A percentile compares a stretch with the other conserved stretches of the same genome.
phyloP scores from a whole-genome alignment of 1,140 invertebrate genomes.

The Drusus annulatus region DNA sequence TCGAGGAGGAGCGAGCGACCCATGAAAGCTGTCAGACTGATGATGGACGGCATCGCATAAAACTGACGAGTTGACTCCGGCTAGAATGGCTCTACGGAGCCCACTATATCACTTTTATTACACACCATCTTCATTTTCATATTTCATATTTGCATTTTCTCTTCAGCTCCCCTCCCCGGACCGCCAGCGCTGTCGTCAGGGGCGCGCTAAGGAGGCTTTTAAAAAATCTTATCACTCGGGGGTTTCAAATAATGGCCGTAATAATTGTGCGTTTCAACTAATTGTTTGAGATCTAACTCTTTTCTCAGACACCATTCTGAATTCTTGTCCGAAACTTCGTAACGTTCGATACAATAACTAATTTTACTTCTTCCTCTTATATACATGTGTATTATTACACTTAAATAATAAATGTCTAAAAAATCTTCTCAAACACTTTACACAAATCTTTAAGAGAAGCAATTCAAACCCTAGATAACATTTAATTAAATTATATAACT shows the following conservation, averaged over 20 bases:
- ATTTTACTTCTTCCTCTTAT: too few species aligned
- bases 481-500: too few species aligned
- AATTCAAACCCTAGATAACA: too few species aligned
- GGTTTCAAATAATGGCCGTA: neutral
- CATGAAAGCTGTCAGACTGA: constrained; percentile 66
- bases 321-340: too few species aligned
- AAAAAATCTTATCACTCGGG: neutral
- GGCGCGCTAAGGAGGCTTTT: constrained; percentile 31
- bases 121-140: constrained; percentile 75
- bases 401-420: too few species aligned
- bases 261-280: too few species aligned
- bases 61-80: constrained; percentile 70
- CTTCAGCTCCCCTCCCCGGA: constrained; percentile 37
- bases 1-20: neutral
- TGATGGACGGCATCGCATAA: constrained; percentile 71
- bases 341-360: too few species aligned
- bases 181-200: constrained; percentile 39
- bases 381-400: too few species aligned
- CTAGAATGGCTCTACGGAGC: constrained; percentile 71
- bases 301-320: too few species aligned
- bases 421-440: too few species aligned
- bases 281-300: too few species aligned
- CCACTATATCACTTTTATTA: constrained; percentile 74
- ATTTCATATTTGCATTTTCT: constrained; percentile 74
- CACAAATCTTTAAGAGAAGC: too few species aligned